A percentile compares a stretch with the other conserved stretches of the same genome.
phyloP scores from a whole-genome alignment of 2,888 invertebrate genomes.

The Cryptocephalus primarius region DNA sequence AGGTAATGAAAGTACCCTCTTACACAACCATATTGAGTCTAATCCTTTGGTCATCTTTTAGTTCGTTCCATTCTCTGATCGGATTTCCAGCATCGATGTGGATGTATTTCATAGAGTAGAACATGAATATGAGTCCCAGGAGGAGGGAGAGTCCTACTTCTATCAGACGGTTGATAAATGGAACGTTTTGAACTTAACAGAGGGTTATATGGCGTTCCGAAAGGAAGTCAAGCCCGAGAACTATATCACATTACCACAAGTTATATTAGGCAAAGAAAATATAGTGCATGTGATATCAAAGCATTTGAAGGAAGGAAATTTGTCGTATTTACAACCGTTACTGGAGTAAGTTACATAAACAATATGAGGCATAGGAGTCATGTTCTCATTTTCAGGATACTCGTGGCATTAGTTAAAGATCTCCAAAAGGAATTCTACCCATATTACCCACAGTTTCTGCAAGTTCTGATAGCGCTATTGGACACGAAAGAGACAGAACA shows the following conservation, averaged over 20 bases:
- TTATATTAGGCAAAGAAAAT: slow-evolving; percentile 68
- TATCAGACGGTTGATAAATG: slow-evolving; percentile 77
- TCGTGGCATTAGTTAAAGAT: slow-evolving; percentile 79
- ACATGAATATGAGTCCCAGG: slow-evolving; percentile 60
- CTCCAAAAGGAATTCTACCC: slow-evolving; percentile 79
- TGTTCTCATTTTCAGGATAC: slow-evolving; percentile 47
- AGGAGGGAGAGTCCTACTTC: slow-evolving; percentile 68
- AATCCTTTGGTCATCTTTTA: slow-evolving; percentile 34
- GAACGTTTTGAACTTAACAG: slow-evolving; percentile 77
- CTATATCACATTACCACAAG: slow-evolving; percentile 72
- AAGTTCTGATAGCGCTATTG: slow-evolving; percentile 57
- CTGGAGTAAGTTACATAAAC: slow-evolving; percentile 59
- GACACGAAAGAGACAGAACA: slow-evolving; percentile 72
- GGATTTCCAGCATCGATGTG: slow-evolving; percentile 75
- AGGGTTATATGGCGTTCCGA: slow-evolving; percentile 67
- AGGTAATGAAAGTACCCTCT: slow-evolving; percentile 41
- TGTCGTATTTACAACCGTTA: slow-evolving; percentile 66
- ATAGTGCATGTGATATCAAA: slow-evolving; percentile 61
- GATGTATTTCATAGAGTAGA: slow-evolving; percentile 78
- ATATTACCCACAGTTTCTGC: slow-evolving; percentile 69
- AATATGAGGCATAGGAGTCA: background rate
- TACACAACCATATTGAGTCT: background rate
- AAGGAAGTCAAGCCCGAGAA: slow-evolving; percentile 53
- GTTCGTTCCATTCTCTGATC: slow-evolving; percentile 82
- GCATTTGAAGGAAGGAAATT: slow-evolving; percentile 61